Conservation (phyloP, 92 coral and sea anemone genomes). For the Micromussa lordhowensis region DNA sequence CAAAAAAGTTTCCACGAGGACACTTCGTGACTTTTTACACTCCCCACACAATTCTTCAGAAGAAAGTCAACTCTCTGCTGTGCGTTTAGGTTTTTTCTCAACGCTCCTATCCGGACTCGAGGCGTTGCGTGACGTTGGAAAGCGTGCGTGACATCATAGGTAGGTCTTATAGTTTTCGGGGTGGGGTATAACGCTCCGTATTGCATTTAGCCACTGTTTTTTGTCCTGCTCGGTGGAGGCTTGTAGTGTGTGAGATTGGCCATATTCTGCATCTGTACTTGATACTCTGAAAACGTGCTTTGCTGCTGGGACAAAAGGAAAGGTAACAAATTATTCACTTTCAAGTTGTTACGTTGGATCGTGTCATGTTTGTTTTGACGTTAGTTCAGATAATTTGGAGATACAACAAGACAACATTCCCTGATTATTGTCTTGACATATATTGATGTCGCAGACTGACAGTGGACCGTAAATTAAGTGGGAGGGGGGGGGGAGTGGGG, state of each 20-base stretch:
- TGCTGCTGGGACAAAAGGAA: slow-evolving; percentile 45
- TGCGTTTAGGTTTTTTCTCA: background rate
- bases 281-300: no score
- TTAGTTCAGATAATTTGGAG: background rate
- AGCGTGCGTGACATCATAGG: slow-evolving; percentile 50
- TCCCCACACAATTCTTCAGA: background rate
- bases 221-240: slow-evolving; percentile 61
- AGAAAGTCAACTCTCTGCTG: background rate
- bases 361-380: no score
- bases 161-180: slow-evolving; percentile 79
- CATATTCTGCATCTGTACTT: no score
- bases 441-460: no score
- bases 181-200: no score
- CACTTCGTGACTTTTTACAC: background rate
- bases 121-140: slow-evolving; percentile 17
- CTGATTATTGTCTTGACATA: no score
- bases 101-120: background rate
- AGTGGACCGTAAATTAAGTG: no score
- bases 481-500: no score
- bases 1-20: no score
- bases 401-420: background rate
- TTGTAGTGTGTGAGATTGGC: no score
- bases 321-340: background rate
- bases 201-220: slow-evolving; percentile 87
- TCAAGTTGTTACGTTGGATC: no score